Evolutionary conservation across 2,888 invertebrate species (phyloP).

Genomic region (Epirrita christyi): DNA sequence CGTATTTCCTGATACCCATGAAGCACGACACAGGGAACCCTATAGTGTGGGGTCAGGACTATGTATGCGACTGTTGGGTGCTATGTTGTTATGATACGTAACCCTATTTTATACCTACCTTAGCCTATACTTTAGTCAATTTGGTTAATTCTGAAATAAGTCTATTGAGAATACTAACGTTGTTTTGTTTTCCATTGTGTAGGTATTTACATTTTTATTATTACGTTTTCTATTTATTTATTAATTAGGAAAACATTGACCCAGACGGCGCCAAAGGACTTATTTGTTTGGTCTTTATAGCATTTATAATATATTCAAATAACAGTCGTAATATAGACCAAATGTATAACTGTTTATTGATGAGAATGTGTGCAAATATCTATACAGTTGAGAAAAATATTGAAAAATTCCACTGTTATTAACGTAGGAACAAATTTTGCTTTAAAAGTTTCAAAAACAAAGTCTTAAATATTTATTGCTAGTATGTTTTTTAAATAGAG

Average conservation of each 20-base stretch:
- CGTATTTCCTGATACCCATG: too few relatives aligned
- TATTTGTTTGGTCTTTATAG: slow-evolving; percentile 27
- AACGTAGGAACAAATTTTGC: neutral
- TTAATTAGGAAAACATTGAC: slow-evolving; percentile 33
- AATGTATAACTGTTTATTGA: slow-evolving; percentile 18
- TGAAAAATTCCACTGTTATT: slow-evolving; percentile 21
- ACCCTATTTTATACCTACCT: too few relatives aligned
- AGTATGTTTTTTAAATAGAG: too few relatives aligned
- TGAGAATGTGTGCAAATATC: slow-evolving; percentile 22
- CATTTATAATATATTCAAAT: slow-evolving; percentile 32
- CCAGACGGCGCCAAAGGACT: slow-evolving; percentile 36
- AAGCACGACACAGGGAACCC: too few relatives aligned
- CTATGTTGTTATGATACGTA: too few relatives aligned
- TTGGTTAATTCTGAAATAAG: neutral
- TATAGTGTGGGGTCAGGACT: too few relatives aligned
- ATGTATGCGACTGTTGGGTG: too few relatives aligned
- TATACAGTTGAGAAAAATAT: slow-evolving; percentile 8
- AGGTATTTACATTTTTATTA: slow-evolving; percentile 1
- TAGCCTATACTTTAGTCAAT: too few relatives aligned
- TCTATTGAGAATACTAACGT: neutral
- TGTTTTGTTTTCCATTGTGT: neutral
- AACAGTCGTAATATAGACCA: slow-evolving; percentile 25
- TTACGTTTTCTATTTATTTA: slow-evolving; percentile 11
- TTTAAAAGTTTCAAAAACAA: slow-evolving; percentile 8
- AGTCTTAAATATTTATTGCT: neutral